These are phyloP conservation scores for Dendrocincla tyrannina DNA, from an alignment of 2,797 vertebrate species.

Conservation along the genomic window DNA sequence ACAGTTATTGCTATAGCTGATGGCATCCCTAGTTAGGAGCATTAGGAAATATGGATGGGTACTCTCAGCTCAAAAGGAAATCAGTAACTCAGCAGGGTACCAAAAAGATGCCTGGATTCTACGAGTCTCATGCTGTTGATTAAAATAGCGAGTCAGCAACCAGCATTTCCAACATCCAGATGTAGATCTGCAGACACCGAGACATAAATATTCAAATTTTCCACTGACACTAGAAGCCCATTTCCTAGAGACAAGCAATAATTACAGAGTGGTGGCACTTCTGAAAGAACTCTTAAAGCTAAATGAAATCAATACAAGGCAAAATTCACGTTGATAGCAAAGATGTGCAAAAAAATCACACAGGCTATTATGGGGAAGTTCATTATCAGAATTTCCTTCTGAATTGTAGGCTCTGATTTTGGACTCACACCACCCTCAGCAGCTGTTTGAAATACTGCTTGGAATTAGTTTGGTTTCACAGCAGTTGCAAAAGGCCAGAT, in stretches of 20 bases:
- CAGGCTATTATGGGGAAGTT: fast-evolving
- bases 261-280: not conserved
- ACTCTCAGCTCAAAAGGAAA: not conserved
- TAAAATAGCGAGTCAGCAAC: not conserved
- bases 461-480: not conserved
- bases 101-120: not conserved
- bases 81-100: not conserved
- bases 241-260: not conserved
- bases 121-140: no score
- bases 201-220: not conserved
- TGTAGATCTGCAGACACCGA: not conserved
- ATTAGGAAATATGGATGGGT: not conserved
- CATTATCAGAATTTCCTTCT: not conserved
- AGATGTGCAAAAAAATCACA: not conserved
- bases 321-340: not conserved
- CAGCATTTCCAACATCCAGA: not conserved
- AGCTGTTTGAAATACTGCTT: not conserved
- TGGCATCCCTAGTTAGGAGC: no score
- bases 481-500: not conserved
- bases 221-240: not conserved
- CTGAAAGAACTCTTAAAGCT: not conserved
- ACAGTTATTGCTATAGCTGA: not conserved
- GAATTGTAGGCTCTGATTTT: not conserved
- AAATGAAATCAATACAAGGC: not conserved
- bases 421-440: not conserved